A percentile compares a stretch with the other conserved stretches of the same genome.
These are phyloP conservation scores for Ciconia maguari DNA, from an alignment of 2,113 vertebrate species.

Conservation along the genomic window DNA sequence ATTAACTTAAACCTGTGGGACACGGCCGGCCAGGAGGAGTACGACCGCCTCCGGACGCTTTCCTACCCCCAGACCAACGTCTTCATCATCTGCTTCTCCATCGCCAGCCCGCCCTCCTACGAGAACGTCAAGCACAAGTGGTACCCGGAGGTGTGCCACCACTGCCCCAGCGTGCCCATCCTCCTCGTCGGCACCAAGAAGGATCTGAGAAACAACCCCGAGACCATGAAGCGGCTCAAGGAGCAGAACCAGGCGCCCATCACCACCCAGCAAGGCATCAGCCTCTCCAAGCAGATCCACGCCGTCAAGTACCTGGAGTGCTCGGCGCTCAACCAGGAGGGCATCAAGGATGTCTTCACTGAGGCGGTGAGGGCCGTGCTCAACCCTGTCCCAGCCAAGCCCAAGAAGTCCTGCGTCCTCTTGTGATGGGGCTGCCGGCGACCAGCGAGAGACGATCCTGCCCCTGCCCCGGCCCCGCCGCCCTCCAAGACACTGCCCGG, in stretches of 20 bases:
- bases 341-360: constrained; percentile 91
- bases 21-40: constrained; percentile 94
- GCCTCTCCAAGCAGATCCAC: constrained; percentile 88
- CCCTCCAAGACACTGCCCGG: neutral
- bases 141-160: constrained; percentile 94
- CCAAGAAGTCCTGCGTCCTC: constrained; percentile 83
- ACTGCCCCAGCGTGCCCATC: constrained; percentile 92
- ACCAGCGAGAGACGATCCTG: neutral
- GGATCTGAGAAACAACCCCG: constrained; percentile 86
- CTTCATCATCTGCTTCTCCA: constrained; percentile 96
- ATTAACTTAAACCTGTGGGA: constrained; percentile 93
- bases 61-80: constrained; percentile 96
- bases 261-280: constrained; percentile 84
- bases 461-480: neutral
- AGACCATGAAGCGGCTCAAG: constrained; percentile 87
- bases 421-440: constrained; percentile 69
- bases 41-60: constrained; percentile 89
- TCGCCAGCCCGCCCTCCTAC: constrained; percentile 91
- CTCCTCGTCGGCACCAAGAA: constrained; percentile 96
- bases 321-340: constrained; percentile 92
- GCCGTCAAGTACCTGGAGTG: constrained; percentile 94
- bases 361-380: constrained; percentile 89
- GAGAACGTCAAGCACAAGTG: constrained; percentile 96
- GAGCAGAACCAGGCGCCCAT: constrained; percentile 90
- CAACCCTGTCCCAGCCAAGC: constrained; percentile 79